These are phyloP conservation scores for Papio anubis DNA, from an alignment of 2,113 vertebrate species.

Conservation along the genomic window DNA sequence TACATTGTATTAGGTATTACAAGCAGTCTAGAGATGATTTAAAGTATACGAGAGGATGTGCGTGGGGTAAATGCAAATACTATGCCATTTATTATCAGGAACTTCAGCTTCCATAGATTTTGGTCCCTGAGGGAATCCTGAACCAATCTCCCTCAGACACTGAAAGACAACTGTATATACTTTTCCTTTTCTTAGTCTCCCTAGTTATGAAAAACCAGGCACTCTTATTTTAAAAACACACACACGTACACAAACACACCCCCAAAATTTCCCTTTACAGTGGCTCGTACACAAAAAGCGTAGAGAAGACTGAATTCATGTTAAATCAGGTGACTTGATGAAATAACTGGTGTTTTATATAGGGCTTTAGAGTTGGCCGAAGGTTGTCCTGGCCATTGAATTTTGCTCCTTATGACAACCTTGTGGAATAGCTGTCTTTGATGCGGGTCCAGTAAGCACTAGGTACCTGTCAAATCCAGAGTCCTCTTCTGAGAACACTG, in stretches of 20 bases:
- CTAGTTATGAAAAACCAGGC: neutral
- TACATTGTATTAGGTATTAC: neutral
- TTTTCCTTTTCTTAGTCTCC: neutral
- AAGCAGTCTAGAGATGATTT: neutral
- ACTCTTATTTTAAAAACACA: neutral
- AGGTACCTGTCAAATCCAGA: slow-evolving; percentile 12
- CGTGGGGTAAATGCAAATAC: neutral
- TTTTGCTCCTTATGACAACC: neutral
- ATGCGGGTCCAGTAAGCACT: neutral
- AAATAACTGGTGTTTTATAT: neutral
- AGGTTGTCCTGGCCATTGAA: neutral
- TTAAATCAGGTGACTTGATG: neutral
- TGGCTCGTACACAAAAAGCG: neutral
- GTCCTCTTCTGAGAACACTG: neutral
- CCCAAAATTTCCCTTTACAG: neutral
- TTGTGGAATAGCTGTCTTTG: neutral
- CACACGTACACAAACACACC: neutral
- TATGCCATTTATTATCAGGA: neutral
- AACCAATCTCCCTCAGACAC: neutral
- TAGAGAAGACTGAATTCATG: neutral
- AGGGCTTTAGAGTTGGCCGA: neutral
- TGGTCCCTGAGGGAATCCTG: neutral
- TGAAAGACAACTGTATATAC: neutral
- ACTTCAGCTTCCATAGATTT: neutral
- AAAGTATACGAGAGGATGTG: neutral